Base-by-base conservation (phyloP, 37 sponge, comb jelly and placozoan genomes). In the Crambe crambe region DNA sequence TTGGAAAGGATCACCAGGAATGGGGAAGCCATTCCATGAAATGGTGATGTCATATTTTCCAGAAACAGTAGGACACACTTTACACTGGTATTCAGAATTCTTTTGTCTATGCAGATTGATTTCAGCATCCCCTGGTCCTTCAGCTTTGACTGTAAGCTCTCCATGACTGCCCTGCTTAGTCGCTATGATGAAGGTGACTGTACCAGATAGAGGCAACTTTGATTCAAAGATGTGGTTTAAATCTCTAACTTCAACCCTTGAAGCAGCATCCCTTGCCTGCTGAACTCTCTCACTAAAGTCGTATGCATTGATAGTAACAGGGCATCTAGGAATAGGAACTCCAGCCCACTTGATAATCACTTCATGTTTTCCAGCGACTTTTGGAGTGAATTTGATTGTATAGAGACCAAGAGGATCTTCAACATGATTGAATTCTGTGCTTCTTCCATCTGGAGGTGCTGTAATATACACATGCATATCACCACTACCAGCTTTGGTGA, bases 131-230 rank as follows among this genome's bases (percentile, higher is more conserved):
- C 85, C 78, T 30, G 94, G 89, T 1, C 90, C 94, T 32, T 80
- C 30, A 2, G 90, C 76, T 10, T 85, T 93, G 44, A 94, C 77
- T 59, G 83, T 94, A 25, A 90, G 88, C 23, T 80, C 80, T 12
- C 87, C 85, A 12, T 76, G 77, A 1, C 94, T 91, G 37, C 88
- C 94, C 15, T 84, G 83, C 17, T 56, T 59, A 5, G 94, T 89
- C 20, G 91, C 59, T 36, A 89, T 82, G 3, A 71, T 54, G 83
- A 93, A 93, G 2, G 37, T 60, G 15, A 70, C 76, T 23, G 81
- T 51, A 39, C 73, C 41, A 9, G 73, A 78, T 42, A 84, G 80
- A 21, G 54, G 71, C 23, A 75, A 32, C 5, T 74, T 44, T 32
- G 70, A 73, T 22, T 73, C 43, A 58, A 89, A 83, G 21, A 86